These are phyloP conservation scores for Aurelia aurita DNA, from an alignment of 30 jellyfish, hydroid and myxozoan species.

Conservation along the genomic window DNA sequence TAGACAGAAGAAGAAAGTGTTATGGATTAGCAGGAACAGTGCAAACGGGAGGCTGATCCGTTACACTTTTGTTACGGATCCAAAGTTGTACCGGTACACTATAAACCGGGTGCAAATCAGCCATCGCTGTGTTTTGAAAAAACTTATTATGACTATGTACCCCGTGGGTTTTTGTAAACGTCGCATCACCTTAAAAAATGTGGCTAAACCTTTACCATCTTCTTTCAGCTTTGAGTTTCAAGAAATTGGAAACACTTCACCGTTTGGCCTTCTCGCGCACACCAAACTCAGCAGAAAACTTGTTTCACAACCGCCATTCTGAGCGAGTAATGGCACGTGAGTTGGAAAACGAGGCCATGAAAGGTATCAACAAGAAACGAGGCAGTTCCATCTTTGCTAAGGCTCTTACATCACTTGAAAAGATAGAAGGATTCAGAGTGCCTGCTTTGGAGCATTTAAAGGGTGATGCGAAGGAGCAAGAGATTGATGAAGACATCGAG, in stretches of 20 bases:
- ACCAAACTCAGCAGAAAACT: conserved; percentile 12
- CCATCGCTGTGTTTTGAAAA: too few relatives aligned
- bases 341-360: conserved; percentile 41
- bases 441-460: background rate
- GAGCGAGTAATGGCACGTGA: conserved; percentile 20
- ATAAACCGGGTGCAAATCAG: too few relatives aligned
- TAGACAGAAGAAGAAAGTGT: too few relatives aligned
- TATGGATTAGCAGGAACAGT: too few relatives aligned
- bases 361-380: conserved; percentile 8
- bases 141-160: too few relatives aligned
- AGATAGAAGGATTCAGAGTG: conserved; percentile 20
- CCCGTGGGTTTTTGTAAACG: too few relatives aligned
- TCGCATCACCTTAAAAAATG: too few relatives aligned
- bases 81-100: too few relatives aligned
- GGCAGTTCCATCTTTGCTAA: conserved; percentile 11
- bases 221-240: conserved; percentile 5
- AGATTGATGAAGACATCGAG: background rate
- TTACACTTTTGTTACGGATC: too few relatives aligned
- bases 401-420: conserved; percentile 13
- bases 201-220: background rate
- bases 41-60: too few relatives aligned
- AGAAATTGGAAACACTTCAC: background rate
- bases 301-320: conserved; percentile 3
- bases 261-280: conserved; percentile 32
- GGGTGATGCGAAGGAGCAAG: conserved; percentile 25